These are phyloP conservation scores for Polydesmus complanatus DNA, from an alignment of 2,888 invertebrate species.

Conservation along the genomic window DNA sequence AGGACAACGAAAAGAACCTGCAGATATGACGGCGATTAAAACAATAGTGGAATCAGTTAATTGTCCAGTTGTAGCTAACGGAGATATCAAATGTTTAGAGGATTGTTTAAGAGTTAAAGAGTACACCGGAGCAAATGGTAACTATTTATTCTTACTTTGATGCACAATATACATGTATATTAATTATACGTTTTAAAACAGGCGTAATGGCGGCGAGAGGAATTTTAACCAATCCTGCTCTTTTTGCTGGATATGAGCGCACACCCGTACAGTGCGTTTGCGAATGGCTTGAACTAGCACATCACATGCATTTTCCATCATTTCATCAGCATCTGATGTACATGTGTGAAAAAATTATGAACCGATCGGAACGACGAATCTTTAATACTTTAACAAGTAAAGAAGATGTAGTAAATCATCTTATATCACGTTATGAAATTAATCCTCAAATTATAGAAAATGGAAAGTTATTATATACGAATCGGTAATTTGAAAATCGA, in stretches of 20 bases:
- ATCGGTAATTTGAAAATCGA: too few relatives aligned
- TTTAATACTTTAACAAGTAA: slow-evolving; percentile 64
- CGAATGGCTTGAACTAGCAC: slow-evolving; percentile 54
- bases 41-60: slow-evolving; percentile 53
- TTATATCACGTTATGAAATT: not conserved
- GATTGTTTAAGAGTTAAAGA: slow-evolving; percentile 54
- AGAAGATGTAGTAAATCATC: slow-evolving; percentile 49
- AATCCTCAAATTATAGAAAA: too few relatives aligned
- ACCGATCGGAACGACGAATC: slow-evolving; percentile 52
- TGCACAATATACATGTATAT: slow-evolving; percentile 1
- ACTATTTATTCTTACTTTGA: not conserved
- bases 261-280: slow-evolving; percentile 66
- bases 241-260: slow-evolving; percentile 56
- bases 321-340: slow-evolving; percentile 94
- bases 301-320: slow-evolving; percentile 59
- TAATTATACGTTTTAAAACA: slow-evolving; percentile 25
- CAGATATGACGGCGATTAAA: slow-evolving; percentile 53
- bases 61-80: slow-evolving; percentile 84
- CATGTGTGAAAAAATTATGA: slow-evolving; percentile 75
- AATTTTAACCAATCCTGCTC: slow-evolving; percentile 74
- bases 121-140: slow-evolving; percentile 51
- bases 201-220: slow-evolving; percentile 87
- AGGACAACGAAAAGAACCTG: slow-evolving; percentile 54
- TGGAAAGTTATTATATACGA: too few relatives aligned
- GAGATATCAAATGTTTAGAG: slow-evolving; percentile 60